Conservation (phyloP, 2,113 vertebrate genomes). For the Hirundichthys speculiger region DNA sequence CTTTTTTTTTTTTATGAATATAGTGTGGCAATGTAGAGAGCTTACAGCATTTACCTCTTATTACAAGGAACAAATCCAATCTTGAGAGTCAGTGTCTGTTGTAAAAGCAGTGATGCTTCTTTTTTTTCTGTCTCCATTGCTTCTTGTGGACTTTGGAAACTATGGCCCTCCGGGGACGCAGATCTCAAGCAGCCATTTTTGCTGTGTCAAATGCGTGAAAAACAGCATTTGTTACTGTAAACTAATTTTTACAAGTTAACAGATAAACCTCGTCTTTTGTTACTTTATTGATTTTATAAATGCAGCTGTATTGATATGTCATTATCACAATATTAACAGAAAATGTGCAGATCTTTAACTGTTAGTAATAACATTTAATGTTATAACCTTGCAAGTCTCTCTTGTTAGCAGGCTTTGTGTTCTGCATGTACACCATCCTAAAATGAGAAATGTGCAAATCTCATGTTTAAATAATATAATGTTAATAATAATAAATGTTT, state of each 20-base stretch:
- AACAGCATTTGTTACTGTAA: constrained; percentile 77
- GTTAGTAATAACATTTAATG: constrained; percentile 62
- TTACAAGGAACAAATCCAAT: no score
- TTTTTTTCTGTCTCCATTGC: constrained; percentile 15
- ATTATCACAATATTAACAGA: constrained; percentile 61
- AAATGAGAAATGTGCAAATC: constrained; percentile 44
- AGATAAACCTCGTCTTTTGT: constrained; percentile 68
- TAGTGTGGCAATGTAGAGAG: no score
- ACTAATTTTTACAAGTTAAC: constrained; percentile 80
- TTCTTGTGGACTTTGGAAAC: constrained; percentile 43
- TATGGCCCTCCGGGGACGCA: constrained; percentile 9
- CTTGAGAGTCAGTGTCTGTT: constrained; percentile 2
- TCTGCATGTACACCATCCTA: constrained; percentile 66
- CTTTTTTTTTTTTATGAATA: no score
- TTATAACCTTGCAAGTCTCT: constrained; percentile 60
- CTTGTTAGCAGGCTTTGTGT: constrained; percentile 62
- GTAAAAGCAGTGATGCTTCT: constrained; percentile 32
- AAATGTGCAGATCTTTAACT: constrained; percentile 64
- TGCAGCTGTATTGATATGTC: constrained; percentile 67
- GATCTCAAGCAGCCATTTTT: constrained; percentile 35
- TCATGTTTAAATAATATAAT: constrained; percentile 69
- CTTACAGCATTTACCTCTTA: no score
- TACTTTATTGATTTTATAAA: constrained; percentile 71
- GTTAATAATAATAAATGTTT: constrained; percentile 75
- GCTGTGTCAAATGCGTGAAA: constrained; percentile 60